These are phyloP conservation scores for Saccostrea cuccullata DNA, from an alignment of 1,140 invertebrate genomes.

Conservation along the genomic window DNA sequence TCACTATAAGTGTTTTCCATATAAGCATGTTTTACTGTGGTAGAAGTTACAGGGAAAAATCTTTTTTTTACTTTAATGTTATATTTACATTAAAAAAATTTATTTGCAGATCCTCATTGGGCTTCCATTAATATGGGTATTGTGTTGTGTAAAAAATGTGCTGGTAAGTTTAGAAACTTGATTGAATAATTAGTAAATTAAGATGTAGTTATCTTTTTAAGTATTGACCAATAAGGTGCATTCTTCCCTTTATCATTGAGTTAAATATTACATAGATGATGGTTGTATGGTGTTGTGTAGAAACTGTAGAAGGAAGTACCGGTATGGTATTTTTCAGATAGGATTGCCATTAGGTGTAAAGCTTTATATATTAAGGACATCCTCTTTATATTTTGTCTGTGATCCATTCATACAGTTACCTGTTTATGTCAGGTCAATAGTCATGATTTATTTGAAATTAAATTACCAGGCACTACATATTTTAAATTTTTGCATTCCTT, in stretches of 20 bases:
- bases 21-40: too few species aligned
- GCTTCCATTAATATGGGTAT: constrained; percentile 73
- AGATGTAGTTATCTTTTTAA: neutral
- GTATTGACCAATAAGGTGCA: too few species aligned
- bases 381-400: neutral
- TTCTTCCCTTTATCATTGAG: too few species aligned
- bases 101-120: constrained; percentile 71
- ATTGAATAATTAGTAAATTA: neutral
- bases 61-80: too few species aligned
- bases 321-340: neutral
- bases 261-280: too few species aligned
- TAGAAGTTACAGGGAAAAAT: too few species aligned
- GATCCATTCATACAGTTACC: neutral
- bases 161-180: constrained; percentile 58
- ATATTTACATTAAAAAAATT: neutral
- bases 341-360: neutral
- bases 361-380: neutral
- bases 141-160: constrained; percentile 74
- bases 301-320: neutral
- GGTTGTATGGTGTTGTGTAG: neutral
- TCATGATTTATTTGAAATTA: neutral
- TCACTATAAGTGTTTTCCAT: too few species aligned
- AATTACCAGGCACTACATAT: too few species aligned
- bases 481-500: too few species aligned
- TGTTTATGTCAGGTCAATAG: too few species aligned